Evolutionary conservation across 2,113 vertebrate species (phyloP).

Genomic region (Ailurus styani): DNA sequence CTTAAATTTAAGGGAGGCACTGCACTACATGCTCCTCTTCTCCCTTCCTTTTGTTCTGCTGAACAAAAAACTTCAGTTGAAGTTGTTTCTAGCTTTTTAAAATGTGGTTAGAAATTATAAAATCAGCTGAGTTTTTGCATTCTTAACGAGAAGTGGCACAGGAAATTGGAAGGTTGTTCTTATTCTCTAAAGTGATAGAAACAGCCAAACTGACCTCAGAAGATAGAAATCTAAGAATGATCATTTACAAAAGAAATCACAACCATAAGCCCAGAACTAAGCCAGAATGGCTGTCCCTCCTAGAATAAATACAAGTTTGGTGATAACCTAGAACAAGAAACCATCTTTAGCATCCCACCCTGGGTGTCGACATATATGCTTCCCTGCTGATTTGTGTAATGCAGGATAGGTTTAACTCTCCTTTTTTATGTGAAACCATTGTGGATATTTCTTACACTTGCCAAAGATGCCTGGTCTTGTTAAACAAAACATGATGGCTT

Average conservation of each 20-base stretch:
- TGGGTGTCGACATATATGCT: background rate
- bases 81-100: background rate
- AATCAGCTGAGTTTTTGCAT: background rate
- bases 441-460: background rate
- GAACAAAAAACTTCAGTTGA: background rate
- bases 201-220: background rate
- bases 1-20: background rate
- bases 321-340: background rate
- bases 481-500: background rate
- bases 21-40: background rate
- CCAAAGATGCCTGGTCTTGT: background rate
- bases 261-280: background rate
- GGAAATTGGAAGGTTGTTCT: background rate
- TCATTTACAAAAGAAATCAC: background rate
- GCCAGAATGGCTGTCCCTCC: background rate
- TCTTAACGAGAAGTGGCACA: background rate
- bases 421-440: background rate
- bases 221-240: background rate
- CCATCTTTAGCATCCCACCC: background rate
- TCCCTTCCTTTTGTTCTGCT: background rate
- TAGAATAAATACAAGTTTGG: background rate
- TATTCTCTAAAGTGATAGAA: background rate
- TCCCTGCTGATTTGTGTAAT: background rate
- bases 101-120: slow-evolving; percentile 8
- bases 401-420: background rate